Percentiles rank a stretch among this genome's conserved stretches.
phyloP scores from a whole-genome alignment of 2,797 vertebrate species.

The Melanotaenia boesemani region DNA sequence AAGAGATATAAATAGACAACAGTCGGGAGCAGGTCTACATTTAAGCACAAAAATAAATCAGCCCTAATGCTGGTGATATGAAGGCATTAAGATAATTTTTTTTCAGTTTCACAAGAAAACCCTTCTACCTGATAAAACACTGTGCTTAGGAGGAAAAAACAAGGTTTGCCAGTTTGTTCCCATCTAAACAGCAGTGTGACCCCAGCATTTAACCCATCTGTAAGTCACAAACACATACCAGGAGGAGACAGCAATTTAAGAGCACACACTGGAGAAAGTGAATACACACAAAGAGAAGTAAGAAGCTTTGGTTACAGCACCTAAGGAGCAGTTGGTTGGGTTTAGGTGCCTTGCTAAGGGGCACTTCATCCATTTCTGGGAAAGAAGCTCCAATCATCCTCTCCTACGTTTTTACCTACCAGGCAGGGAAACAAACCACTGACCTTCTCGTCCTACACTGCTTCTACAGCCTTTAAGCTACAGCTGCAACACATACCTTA shows the following conservation, averaged over 20 bases:
- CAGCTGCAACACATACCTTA: not conserved
- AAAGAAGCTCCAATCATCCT: not conserved
- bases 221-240: not conserved
- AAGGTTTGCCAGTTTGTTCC: not conserved
- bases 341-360: constrained; percentile 1
- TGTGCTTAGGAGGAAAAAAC: not conserved
- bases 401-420: not conserved
- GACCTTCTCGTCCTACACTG: not conserved
- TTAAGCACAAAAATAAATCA: constrained; percentile 66
- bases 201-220: not conserved
- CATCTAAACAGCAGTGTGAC: not conserved
- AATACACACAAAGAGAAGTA: not conserved
- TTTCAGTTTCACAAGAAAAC: constrained; percentile 54
- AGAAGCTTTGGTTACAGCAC: not conserved
- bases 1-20: constrained; percentile 77
- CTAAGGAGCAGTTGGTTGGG: not conserved
- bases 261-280: not conserved
- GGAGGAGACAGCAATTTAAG: not conserved
- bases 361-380: constrained; percentile 2
- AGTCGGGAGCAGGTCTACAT: constrained; percentile 62
- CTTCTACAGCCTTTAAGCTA: not conserved
- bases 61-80: constrained; percentile 41
- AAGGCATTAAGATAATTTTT: constrained; percentile 23
- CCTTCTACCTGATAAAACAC: constrained; percentile 19
- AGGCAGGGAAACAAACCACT: not conserved